These are phyloP conservation scores for Trididemnum clinides DNA, from an alignment of 23 tunicate species.

Conservation along the genomic window DNA sequence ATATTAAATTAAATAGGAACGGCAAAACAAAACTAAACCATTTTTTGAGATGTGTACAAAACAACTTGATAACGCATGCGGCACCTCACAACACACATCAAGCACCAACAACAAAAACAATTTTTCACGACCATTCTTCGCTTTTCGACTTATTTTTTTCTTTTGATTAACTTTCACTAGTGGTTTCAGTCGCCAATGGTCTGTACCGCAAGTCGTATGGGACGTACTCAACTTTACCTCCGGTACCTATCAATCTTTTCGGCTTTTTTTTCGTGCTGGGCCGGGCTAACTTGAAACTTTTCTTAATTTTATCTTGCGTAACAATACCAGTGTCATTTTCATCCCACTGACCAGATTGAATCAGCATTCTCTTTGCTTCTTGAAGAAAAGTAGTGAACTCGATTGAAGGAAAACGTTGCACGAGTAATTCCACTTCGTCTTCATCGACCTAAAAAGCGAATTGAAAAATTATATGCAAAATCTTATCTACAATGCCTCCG, in stretches of 20 bases:
- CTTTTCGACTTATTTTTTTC: too few species aligned
- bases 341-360: slow-evolving; percentile 9
- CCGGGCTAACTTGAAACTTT: background rate
- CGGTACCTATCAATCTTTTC: background rate
- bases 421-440: slow-evolving; percentile 35
- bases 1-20: too few species aligned
- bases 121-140: too few species aligned
- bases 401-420: slow-evolving; percentile 28
- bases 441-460: slow-evolving; percentile 50
- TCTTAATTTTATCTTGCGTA: slow-evolving; percentile 15
- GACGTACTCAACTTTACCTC: slow-evolving; percentile 37
- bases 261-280: background rate
- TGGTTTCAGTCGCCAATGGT: background rate
- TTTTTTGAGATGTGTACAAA: too few species aligned
- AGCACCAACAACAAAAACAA: too few species aligned
- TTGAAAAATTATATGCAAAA: too few species aligned
- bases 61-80: too few species aligned
- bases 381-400: slow-evolving; percentile 46
- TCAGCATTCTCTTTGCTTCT: slow-evolving; percentile 52
- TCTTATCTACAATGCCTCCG: too few species aligned
- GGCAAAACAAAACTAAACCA: too few species aligned
- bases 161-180: background rate
- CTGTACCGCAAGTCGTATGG: background rate
- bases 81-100: too few species aligned
- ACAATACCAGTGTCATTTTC: background rate